phyloP scores from a whole-genome alignment of 2,888 invertebrate genomes.

The Teleogryllus oceanicus region DNA sequence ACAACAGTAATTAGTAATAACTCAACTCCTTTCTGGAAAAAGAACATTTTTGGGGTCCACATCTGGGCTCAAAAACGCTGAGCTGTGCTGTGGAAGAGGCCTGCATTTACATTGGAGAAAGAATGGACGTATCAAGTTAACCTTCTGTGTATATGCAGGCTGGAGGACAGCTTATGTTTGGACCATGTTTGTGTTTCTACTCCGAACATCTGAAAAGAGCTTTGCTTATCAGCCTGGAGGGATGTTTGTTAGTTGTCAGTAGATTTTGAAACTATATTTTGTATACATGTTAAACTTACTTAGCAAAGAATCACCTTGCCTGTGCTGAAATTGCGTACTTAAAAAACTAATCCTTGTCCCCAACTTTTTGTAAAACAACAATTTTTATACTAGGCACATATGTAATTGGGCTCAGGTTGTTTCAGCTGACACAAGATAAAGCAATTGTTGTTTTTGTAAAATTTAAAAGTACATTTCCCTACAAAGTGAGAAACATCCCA shows the following conservation, averaged over 20 bases:
- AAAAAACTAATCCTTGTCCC: slow-evolving; percentile 4
- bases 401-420: slow-evolving; percentile 18
- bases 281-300: slow-evolving; percentile 7
- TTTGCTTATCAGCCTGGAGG: slow-evolving; percentile 9
- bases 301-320: slow-evolving; percentile 2
- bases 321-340: slow-evolving; percentile 7
- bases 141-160: not conserved
- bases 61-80: not conserved
- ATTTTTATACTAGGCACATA: slow-evolving; percentile 9
- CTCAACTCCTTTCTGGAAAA: not conserved
- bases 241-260: slow-evolving; percentile 18
- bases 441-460: slow-evolving; percentile 18
- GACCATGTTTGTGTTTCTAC: slow-evolving; percentile 5
- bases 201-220: slow-evolving; percentile 18
- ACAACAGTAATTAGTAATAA: slow-evolving; percentile 11
- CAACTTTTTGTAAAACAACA: slow-evolving; percentile 18
- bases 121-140: not conserved
- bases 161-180: not conserved
- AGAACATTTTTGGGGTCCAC: not conserved
- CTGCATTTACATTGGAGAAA: not conserved
- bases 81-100: not conserved
- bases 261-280: slow-evolving; percentile 18
- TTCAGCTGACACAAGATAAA: not conserved
- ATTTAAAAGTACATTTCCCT: slow-evolving; percentile 6
- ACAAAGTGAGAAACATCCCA: slow-evolving; percentile 9